Base-by-base conservation (phyloP, 2,113 vertebrate genomes). In the Eolophus roseicapilla region DNA sequence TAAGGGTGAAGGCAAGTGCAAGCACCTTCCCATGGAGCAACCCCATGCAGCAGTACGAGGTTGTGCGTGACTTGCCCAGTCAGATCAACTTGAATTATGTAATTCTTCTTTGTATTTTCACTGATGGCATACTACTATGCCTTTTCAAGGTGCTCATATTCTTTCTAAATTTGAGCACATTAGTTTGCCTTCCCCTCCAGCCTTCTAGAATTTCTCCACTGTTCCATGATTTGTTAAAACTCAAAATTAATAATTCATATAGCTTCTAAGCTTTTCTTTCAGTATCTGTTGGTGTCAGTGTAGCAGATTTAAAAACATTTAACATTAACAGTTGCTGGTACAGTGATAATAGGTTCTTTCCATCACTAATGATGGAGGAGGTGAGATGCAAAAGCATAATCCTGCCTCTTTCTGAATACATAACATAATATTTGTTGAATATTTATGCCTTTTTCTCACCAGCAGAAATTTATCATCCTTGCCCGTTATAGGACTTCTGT, bases 341-440 rank as follows among this genome's bases (percentile, higher is more conserved):
- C 43, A 85, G 67, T 71, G 69, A 84, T 95, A 95, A 91, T 89
- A 92, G 1, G 10, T 87, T 93, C 75, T 96, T 96, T 73, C 78
- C 74, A 94, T 88, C 88, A 85, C 35, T 94, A 95, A 96, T 90
- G 88, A 91, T 91, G 85, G 90, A 95, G 90, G 81, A 87, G 78
- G 62, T 90, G 39, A 90, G 47, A 93, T 69, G 44, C 82, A 94
- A 90, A 96, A 82, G 85, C 90, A 93, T 85, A 82, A 95, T 79
- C 44, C 47, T 93, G 85, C 24, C 93, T 94, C 52, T 47, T 93
- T 90, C 67, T 76, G 88, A 96, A 95, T 49, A 94, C 65, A 94
- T 64, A 94, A 80, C 65, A 94, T 64, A 94, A 80, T 95, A 95
- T 96, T 96, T 96, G 85, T 90, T 93, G 88, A 95, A 92, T 94